Base-by-base conservation (phyloP, 2,113 vertebrate genomes). In the Perca fluviatilis region DNA sequence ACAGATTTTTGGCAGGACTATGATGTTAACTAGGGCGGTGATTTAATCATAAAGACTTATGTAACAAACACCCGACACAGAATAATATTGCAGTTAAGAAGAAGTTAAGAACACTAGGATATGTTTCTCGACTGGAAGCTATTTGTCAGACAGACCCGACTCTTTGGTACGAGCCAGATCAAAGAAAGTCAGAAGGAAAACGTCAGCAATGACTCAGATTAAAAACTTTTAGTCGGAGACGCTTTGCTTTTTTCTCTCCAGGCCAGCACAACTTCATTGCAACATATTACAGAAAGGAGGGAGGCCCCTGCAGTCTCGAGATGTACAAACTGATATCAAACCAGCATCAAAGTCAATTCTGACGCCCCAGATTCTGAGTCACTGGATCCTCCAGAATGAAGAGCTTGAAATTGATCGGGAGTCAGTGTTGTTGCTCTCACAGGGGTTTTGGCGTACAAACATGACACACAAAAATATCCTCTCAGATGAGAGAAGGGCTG, bases 261-360 rank as follows among this genome's bases (percentile, higher is more conserved):
- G 80, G 83, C 69, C 63, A 25, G 36, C 36, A 15, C 63, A 60
- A 77, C 89, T 81, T 75, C 50, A 82, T 68, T 66, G 74, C 85
- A 80, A 74, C 62, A 62, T 69, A 36, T 87, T 86, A 76, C 80
- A 80, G 57, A 82, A 77, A 69, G 75, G 64, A 50, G 58, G 78
- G 75, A 63, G 72, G 74, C 61, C 79, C 82, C 77, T 25, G 77
- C 82, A 88, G 84, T 63, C 76, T 47, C 8, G 47, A 85, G 84
- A 87, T 58, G 68, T 36, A 51, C 33, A 54, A 80, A 75, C 74
- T n/a, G 77, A 81, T 85, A 84, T 82, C 78, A 82, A 80, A 77
- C 57, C 77, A 2, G 65, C 89, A 91, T 92, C 91, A 90, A 90
- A 91, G 88, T 85, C 57, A 88, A 85, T 76, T 70, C 25, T 69